Evolutionary conservation across 2,888 invertebrate species (phyloP), one percentile per base, ranked within the genome.

Genomic region (Eupithecia abbreviata): DNA sequence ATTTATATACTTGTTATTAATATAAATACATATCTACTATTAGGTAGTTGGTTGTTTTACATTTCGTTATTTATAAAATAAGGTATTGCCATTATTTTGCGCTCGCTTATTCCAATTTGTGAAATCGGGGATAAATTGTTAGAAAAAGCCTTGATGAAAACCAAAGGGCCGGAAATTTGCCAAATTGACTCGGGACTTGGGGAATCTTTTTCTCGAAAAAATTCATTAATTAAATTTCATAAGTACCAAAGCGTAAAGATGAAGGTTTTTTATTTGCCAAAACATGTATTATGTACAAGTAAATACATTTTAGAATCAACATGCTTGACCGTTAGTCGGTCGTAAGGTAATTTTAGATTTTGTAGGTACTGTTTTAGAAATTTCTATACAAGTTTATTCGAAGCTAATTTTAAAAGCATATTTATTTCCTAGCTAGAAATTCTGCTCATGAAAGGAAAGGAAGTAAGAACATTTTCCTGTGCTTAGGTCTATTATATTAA

Each of bases 91-190:
- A 47, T 10, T 12, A 30, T 73, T 76, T 73, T 78, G 75, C 47
- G 75, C 78, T 69, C 77, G 83, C 78, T 77, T 83, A 83, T 86
- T 86, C 87, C 84, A 85, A 86, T 86, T 87, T 82, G 79, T 80
- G 81, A 83, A 82, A 84, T 84, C 82, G 81, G 13, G 15, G 77
- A 81, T 84, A 84, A 81, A 83, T 84, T 83, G 84, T 85, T 81
- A 80, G 72, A 41, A 51, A 6, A 13, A 42, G 42, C 55, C 1
- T 66, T 43, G 43, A 7, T 15, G 13, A 65, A 43, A 30, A 12
- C 13, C n/a, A 42, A 42, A 13, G 42, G 3, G 6, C 6, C 43
- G 15, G 51, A n/a, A 30, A 55, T 55, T 55, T 55, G 4, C n/a
- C 51, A 51, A 55, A 55, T 5, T 55, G 51, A 7, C 51, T 18